These are phyloP conservation scores for Nymphicus hollandicus DNA, from an alignment of 2,113 vertebrate genomes.

Conservation along the genomic window DNA sequence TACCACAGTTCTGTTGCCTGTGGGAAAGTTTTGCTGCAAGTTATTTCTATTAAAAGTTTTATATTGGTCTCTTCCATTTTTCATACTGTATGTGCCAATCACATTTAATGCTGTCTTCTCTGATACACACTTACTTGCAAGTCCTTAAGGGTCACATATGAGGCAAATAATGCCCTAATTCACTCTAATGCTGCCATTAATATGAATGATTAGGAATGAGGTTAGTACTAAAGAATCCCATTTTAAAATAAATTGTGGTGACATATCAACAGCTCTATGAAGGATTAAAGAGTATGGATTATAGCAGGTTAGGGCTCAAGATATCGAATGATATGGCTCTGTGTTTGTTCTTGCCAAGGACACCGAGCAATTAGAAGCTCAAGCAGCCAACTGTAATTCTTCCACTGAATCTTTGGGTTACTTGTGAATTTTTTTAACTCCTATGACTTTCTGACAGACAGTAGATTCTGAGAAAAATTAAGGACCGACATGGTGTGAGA, in stretches of 20 bases:
- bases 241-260: slow-evolving; percentile 42
- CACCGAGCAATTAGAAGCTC: background rate
- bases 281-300: slow-evolving; percentile 59
- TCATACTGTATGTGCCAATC: slow-evolving; percentile 14
- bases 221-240: slow-evolving; percentile 38
- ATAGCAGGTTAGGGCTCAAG: slow-evolving; percentile 36
- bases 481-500: background rate
- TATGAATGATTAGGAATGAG: slow-evolving; percentile 52
- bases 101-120: background rate
- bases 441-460: background rate
- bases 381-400: background rate
- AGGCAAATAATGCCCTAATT: slow-evolving; percentile 58
- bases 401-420: background rate
- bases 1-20: slow-evolving; percentile 65
- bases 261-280: slow-evolving; percentile 6
- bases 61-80: slow-evolving; percentile 29
- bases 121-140: slow-evolving; percentile 27
- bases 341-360: slow-evolving; percentile 32
- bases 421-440: background rate
- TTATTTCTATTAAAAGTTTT: slow-evolving; percentile 58
- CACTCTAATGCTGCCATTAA: slow-evolving; percentile 61
- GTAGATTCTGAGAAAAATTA: background rate
- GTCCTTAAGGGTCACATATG: slow-evolving; percentile 37
- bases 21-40: slow-evolving; percentile 72
- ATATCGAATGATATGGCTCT: background rate